Evolutionary conservation across 2,888 invertebrate genomes (phyloP).

Genomic region (Rhingia campestris): DNA sequence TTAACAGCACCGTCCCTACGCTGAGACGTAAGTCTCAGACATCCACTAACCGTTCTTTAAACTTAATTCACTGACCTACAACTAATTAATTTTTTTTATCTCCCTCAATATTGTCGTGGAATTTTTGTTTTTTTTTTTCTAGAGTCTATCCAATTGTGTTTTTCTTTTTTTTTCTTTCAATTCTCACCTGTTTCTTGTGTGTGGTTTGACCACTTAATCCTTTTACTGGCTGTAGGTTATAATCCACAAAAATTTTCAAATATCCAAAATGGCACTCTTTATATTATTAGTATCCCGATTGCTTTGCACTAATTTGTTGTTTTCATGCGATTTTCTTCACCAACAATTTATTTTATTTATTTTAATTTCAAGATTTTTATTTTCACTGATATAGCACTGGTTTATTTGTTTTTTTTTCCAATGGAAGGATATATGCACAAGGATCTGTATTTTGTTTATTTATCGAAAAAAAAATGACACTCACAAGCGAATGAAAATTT

Average conservation of each 20-base stretch:
- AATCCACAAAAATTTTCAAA: constrained; percentile 66
- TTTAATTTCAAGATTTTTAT: constrained; percentile 29
- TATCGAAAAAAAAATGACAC: constrained; percentile 20
- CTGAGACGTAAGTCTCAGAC: neutral
- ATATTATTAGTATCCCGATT: constrained; percentile 45
- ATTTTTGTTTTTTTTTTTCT: constrained; percentile 18
- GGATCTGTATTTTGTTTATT: constrained; percentile 38
- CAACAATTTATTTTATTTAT: constrained; percentile 14
- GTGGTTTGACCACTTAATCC: constrained; percentile 60
- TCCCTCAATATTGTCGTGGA: constrained; percentile 43
- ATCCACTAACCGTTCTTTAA: constrained; percentile 29
- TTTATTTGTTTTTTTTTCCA: constrained; percentile 32
- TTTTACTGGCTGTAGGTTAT: constrained; percentile 51
- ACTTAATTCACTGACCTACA: constrained; percentile 58
- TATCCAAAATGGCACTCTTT: constrained; percentile 69
- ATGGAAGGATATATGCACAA: constrained; percentile 39
- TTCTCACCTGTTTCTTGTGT: constrained; percentile 51
- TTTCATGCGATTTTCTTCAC: constrained; percentile 46
- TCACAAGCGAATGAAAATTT: constrained; percentile 68
- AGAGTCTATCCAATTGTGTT: neutral
- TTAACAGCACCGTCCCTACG: neutral
- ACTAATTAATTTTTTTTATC: constrained; percentile 7
- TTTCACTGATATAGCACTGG: constrained; percentile 13
- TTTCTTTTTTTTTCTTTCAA: neutral
- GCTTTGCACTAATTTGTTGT: constrained; percentile 44